Evolutionary conservation across 2,113 vertebrate species (phyloP).

Genomic region (Cyprinodon brontotheroides): DNA sequence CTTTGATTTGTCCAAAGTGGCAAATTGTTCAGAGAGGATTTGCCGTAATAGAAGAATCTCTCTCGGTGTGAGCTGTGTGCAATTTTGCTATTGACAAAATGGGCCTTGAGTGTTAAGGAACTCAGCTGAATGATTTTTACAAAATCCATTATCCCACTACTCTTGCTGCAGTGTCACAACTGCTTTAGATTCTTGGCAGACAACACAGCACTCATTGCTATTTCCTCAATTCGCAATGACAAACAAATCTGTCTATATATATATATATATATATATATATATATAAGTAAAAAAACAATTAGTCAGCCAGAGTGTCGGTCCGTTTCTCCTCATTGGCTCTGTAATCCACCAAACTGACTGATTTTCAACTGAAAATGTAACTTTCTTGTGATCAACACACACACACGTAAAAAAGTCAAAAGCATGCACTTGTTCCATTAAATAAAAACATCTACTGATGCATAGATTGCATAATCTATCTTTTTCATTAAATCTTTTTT

Average conservation of each 20-base stretch:
- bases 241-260: no score
- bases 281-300: no score
- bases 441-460: no score
- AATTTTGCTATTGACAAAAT: conserved; percentile 71
- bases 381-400: no score
- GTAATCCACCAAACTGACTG: no score
- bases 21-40: conserved; percentile 63
- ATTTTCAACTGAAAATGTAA: no score
- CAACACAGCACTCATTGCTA: background rate
- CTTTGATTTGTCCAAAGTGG: conserved; percentile 70
- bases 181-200: conserved; percentile 20
- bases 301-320: no score
- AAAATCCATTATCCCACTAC: conserved; percentile 38
- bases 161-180: conserved; percentile 16
- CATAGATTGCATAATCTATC: background rate
- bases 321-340: no score
- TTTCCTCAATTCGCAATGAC: conserved; percentile 16
- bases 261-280: no score
- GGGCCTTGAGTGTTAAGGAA: conserved; percentile 61
- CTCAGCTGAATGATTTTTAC: conserved; percentile 49
- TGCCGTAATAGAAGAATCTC: conserved; percentile 63
- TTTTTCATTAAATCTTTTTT: background rate
- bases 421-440: no score
- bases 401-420: no score
- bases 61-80: conserved; percentile 48